phyloP scores from a whole-genome alignment of 1,140 invertebrate genomes.

The Calephelis virginiensis region DNA sequence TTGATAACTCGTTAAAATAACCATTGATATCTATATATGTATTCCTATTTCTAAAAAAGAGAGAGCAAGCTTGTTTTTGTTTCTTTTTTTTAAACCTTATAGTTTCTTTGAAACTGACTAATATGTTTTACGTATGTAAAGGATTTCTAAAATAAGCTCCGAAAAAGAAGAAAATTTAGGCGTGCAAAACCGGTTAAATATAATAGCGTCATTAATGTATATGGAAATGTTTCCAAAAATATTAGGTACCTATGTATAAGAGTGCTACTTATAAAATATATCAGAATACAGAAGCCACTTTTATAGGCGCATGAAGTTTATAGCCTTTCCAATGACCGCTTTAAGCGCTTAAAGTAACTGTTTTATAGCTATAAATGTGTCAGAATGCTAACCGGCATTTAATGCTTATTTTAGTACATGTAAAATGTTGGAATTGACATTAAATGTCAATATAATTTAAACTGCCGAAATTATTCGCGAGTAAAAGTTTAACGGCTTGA shows the following conservation, averaged over 20 bases:
- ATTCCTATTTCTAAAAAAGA: too few species aligned
- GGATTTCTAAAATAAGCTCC: too few species aligned
- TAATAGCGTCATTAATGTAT: too few species aligned
- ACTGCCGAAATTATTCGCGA: slow-evolving; percentile 7
- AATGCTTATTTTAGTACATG: slow-evolving; percentile 32
- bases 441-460: slow-evolving; percentile 18
- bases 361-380: slow-evolving; percentile 54
- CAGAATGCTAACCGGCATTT: slow-evolving; percentile 47
- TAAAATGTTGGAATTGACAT: slow-evolving; percentile 25
- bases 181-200: too few species aligned
- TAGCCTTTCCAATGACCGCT: slow-evolving; percentile 44
- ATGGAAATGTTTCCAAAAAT: neutral
- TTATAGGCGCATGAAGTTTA: slow-evolving; percentile 55
- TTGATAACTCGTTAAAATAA: too few species aligned
- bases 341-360: slow-evolving; percentile 43
- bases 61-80: too few species aligned
- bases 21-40: too few species aligned
- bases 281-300: slow-evolving; percentile 29
- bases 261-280: neutral
- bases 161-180: too few species aligned
- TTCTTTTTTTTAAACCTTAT: too few species aligned
- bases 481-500: slow-evolving; percentile 1
- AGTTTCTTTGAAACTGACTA: too few species aligned
- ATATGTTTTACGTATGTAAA: too few species aligned
- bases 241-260: neutral